These are phyloP conservation scores for Kryphioiulus occultus DNA, from an alignment of 2,888 invertebrate species.

Conservation along the genomic window DNA sequence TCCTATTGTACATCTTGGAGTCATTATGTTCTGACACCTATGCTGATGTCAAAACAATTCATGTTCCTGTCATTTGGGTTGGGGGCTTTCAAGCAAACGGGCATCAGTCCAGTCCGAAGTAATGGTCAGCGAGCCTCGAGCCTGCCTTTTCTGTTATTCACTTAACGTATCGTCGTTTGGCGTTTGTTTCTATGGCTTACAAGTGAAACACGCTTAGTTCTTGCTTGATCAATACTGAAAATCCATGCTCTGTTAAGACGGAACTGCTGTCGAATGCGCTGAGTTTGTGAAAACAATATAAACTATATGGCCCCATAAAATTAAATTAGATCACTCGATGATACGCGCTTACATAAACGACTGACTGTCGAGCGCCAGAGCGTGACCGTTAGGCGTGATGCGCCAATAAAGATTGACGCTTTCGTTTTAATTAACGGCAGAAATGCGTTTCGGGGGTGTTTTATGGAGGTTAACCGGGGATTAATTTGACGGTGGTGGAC, in stretches of 20 bases:
- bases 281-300: conserved; percentile 19
- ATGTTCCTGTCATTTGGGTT: too few relatives aligned
- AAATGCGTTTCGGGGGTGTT: neutral
- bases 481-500: neutral
- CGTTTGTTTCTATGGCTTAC: too few relatives aligned
- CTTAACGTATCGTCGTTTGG: too few relatives aligned
- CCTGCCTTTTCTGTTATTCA: too few relatives aligned
- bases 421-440: neutral
- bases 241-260: neutral
- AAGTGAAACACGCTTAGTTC: too few relatives aligned
- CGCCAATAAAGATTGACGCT: neutral
- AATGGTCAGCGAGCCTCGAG: too few relatives aligned
- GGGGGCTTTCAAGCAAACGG: too few relatives aligned
- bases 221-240: too few relatives aligned
- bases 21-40: too few relatives aligned
- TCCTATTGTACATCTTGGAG: too few relatives aligned
- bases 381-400: neutral
- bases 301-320: conserved; percentile 17
- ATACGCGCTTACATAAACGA: conserved; percentile 17
- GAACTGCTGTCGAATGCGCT: neutral
- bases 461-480: neutral
- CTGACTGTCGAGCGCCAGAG: neutral
- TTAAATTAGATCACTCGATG: conserved; percentile 20
- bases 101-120: too few relatives aligned
- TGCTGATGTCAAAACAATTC: too few relatives aligned